A percentile compares a stretch with the other conserved stretches of the same genome.
Evolutionary conservation across 2,113 vertebrate genomes (phyloP).

Genomic region (Cyanoramphus novaezelandiae): DNA sequence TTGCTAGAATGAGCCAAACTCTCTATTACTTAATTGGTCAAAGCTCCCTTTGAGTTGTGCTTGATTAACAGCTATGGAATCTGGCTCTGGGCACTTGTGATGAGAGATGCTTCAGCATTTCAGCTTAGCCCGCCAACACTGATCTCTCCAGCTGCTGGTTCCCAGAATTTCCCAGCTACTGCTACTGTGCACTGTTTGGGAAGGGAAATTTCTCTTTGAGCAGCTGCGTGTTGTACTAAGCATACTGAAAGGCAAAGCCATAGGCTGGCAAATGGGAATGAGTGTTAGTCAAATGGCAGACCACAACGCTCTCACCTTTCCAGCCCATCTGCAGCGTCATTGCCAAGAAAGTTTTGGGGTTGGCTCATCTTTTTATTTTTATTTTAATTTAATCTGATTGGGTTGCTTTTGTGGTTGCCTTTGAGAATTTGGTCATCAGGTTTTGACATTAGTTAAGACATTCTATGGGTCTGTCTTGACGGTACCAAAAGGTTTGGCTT

Average conservation of each 20-base stretch:
- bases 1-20: not conserved
- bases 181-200: not conserved
- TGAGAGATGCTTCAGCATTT: slow-evolving; percentile 19
- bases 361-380: not conserved
- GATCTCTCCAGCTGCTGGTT: slow-evolving; percentile 12
- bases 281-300: not conserved
- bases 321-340: not conserved
- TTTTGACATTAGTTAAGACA: not conserved
- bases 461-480: not conserved
- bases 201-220: not conserved
- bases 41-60: not conserved
- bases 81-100: not conserved
- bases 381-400: not conserved
- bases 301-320: not conserved
- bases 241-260: not conserved
- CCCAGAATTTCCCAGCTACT: slow-evolving; percentile 22
- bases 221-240: not conserved
- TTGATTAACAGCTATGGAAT: slow-evolving; percentile 10
- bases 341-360: not conserved
- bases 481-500: not conserved
- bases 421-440: not conserved
- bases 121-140: not conserved
- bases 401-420: not conserved
- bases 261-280: not conserved
- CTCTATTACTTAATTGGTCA: not conserved